A percentile compares a stretch with the other conserved stretches of the same genome.
Conservation (phyloP, 2,113 vertebrate genomes). For the Carassius gibelio region DNA sequence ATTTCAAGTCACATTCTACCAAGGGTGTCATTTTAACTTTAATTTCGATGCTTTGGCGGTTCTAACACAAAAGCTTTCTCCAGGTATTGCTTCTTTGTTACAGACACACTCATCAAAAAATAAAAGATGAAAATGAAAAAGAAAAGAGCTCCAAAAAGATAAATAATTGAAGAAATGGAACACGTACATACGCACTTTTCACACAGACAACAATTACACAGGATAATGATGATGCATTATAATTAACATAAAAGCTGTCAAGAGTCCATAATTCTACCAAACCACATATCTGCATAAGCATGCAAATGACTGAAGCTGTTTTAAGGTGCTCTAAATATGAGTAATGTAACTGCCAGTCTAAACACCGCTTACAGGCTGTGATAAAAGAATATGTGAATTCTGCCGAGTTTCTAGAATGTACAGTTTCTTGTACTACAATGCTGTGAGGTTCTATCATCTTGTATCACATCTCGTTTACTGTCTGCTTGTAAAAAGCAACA, state of each 20-base stretch:
- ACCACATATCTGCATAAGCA: neutral
- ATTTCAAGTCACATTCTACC: neutral
- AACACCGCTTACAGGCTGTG: constrained; percentile 5
- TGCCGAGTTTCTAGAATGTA: neutral
- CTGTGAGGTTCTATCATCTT: neutral
- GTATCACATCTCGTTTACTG: neutral
- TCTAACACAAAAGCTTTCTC: neutral
- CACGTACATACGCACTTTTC: neutral
- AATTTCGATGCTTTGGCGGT: neutral
- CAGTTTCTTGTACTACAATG: neutral
- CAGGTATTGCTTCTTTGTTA: neutral
- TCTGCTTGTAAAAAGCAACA: neutral
- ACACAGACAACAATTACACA: constrained; percentile 30
- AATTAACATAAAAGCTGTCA: constrained; percentile 36
- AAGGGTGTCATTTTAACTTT: neutral
- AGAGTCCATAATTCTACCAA: constrained; percentile 29
- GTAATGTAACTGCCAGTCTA: neutral
- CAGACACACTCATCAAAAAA: neutral
- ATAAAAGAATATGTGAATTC: neutral
- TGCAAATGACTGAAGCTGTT: constrained; percentile 15
- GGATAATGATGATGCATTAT: constrained; percentile 40
- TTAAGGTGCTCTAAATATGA: constrained; percentile 24
- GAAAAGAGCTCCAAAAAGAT: neutral
- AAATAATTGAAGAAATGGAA: constrained; percentile 10
- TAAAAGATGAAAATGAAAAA: neutral